Base-by-base conservation (phyloP, 2,797 vertebrate genomes). In the Centroberyx gerrardi region DNA sequence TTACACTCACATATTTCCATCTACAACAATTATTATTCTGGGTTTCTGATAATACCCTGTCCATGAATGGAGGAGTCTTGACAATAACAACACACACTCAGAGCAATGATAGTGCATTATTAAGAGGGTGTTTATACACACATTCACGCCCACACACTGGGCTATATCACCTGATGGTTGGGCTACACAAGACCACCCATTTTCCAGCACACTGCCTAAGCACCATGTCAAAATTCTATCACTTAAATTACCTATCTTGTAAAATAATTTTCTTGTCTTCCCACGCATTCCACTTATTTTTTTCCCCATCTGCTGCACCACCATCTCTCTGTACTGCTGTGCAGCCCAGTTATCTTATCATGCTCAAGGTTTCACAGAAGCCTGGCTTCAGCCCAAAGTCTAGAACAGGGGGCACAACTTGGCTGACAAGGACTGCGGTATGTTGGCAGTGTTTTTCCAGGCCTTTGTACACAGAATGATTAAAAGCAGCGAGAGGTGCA, bases 331-430 rank as follows among this genome's bases (percentile, higher is more conserved):
- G 14, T 17, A 18, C 31, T 15, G 0, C 66, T 68, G 67, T 69
- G 68, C 85, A 83, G 78, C 64, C 75, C 78, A 56, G 78, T 83
- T 81, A 93, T 95, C 93, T 94, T 93, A 92, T 94, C 92, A 81
- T 4, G 65, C 82, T 90, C 88, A 94, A 94, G 93, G 93, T 93
- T 91, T 93, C 88, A 85, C 91, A 92, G 90, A 91, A 94, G 93
- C 90, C 90, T 90, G 85, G 91, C 91, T 88, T 84, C 69, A 84
- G 81, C 90, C 85, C 90, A 88, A 76, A 88, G 85, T 85, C 88
- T 89, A 81, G 77, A 87, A 82, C 83, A 82, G 77, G 74, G 83
- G 88, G 87, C 85, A 90, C 83, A 88, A 88, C 74, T 88, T 90
- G 90, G 90, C 91, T 90, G 86, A 84, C 76, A 65, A 83, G 76